Evolutionary conservation across 2,797 vertebrate genomes (phyloP).

Genomic region (Leucoraja ocellata): DNA sequence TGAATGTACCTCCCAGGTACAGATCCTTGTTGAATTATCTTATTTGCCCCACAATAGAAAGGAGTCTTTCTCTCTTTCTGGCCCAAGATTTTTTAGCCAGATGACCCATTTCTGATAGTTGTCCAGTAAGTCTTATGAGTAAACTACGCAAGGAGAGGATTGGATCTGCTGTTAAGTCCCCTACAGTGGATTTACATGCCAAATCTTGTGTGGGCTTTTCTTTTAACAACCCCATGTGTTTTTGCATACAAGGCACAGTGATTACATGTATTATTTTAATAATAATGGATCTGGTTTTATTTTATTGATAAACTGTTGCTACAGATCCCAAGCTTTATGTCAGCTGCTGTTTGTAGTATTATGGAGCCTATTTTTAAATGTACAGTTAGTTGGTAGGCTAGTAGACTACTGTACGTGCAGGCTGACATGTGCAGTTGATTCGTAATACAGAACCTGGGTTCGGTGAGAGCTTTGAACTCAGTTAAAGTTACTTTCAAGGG

Average conservation of each 20-base stretch:
- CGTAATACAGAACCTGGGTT: conserved; percentile 2
- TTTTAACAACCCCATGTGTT: not conserved
- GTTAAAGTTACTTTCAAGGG: conserved; percentile 29
- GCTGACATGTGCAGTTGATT: conserved; percentile 31
- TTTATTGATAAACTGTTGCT: not conserved
- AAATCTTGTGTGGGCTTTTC: not conserved
- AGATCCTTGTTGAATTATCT: not conserved
- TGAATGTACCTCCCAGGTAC: not conserved
- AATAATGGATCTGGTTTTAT: not conserved
- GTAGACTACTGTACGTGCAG: conserved; percentile 21
- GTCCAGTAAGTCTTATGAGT: not conserved
- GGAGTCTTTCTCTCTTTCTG: no score
- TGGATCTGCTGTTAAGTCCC: not conserved
- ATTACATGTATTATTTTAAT: not conserved
- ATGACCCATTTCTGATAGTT: not conserved
- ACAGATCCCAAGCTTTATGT: not conserved
- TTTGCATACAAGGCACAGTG: not conserved
- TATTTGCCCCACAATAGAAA: not conserved
- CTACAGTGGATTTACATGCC: not conserved
- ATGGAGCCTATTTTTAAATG: not conserved
- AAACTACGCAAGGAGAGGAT: not conserved
- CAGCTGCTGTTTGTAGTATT: not conserved
- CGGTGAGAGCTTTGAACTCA: conserved; percentile 25
- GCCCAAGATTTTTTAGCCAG: not conserved
- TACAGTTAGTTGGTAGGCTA: not conserved